Percentiles rank a stretch among this genome's conserved stretches.
Evolutionary conservation across 2,113 vertebrate genomes (phyloP).

Genomic region (Ageneiosus marmoratus): DNA sequence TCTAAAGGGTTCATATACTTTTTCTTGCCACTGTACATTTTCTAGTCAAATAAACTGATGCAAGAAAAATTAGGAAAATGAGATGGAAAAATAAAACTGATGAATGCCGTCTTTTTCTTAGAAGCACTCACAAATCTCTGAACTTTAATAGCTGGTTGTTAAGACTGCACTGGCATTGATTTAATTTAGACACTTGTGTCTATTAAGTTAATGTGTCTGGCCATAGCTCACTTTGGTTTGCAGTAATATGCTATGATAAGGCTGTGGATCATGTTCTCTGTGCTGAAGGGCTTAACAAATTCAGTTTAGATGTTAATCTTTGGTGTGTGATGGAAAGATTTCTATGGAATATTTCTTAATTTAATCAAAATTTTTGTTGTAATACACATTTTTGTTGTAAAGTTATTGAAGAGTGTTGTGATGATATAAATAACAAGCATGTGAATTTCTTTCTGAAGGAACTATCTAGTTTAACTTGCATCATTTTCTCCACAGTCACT

Average conservation of each 20-base stretch:
- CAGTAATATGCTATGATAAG: conserved; percentile 21
- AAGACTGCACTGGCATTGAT: conserved; percentile 4
- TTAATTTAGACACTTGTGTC: conserved; percentile 38
- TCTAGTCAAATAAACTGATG: conserved; percentile 1
- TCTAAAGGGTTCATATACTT: too few relatives aligned
- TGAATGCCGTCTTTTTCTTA: neutral
- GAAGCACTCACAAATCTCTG: conserved; percentile 4
- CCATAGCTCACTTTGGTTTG: conserved; percentile 25
- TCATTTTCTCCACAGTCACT: too few relatives aligned
- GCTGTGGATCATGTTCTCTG: neutral
- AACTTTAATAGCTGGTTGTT: neutral
- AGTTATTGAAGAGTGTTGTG: neutral
- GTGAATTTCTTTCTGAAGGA: neutral
- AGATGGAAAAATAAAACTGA: neutral
- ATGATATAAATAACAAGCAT: neutral
- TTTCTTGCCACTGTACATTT: too few relatives aligned
- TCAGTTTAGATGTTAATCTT: neutral
- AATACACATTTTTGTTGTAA: neutral
- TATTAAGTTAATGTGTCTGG: conserved; percentile 24
- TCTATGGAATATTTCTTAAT: neutral
- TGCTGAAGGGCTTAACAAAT: neutral
- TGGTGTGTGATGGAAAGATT: neutral
- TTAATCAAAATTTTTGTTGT: neutral
- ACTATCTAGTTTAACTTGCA: neutral
- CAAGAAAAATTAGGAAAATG: neutral